Evolutionary conservation across 2,888 invertebrate species (phyloP).

Genomic region (Cheilosia impressa): DNA sequence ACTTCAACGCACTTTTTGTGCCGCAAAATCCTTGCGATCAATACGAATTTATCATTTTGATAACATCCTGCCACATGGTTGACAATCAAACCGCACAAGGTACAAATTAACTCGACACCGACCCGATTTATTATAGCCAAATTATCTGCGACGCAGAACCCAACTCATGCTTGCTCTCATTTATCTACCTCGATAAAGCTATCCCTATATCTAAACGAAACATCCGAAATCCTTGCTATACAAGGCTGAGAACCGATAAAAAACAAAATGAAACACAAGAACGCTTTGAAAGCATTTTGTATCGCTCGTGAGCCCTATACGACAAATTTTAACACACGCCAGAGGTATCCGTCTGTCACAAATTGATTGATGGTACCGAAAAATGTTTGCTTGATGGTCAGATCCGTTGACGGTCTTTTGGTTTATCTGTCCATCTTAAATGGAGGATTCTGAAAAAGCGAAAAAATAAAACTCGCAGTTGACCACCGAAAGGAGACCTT

Average conservation of each 20-base stretch:
- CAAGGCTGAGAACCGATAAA: slow-evolving; percentile 6
- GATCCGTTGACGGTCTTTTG: slow-evolving; percentile 2
- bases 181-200: not conserved
- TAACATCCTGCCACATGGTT: slow-evolving; percentile 5
- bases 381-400: slow-evolving; percentile 36
- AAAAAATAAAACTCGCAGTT: not conserved
- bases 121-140: slow-evolving; percentile 40
- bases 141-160: slow-evolving; percentile 8
- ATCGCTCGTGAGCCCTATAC: slow-evolving; percentile 15
- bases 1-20: not conserved
- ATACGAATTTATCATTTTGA: slow-evolving; percentile 5
- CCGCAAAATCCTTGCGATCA: no score
- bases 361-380: slow-evolving; percentile 70
- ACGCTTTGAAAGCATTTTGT: slow-evolving; percentile 4
- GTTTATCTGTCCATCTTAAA: slow-evolving; percentile 38
- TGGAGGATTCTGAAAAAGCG: not conserved
- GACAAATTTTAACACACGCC: slow-evolving; percentile 64
- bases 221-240: slow-evolving; percentile 18
- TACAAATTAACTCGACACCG: slow-evolving; percentile 6
- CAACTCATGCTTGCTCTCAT: not conserved
- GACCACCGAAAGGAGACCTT: slow-evolving; percentile 31
- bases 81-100: slow-evolving; percentile 14
- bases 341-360: slow-evolving; percentile 59
- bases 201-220: not conserved
- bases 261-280: not conserved